Conservation (phyloP, 2,888 invertebrate genomes). For the Thymelicus acteon region DNA sequence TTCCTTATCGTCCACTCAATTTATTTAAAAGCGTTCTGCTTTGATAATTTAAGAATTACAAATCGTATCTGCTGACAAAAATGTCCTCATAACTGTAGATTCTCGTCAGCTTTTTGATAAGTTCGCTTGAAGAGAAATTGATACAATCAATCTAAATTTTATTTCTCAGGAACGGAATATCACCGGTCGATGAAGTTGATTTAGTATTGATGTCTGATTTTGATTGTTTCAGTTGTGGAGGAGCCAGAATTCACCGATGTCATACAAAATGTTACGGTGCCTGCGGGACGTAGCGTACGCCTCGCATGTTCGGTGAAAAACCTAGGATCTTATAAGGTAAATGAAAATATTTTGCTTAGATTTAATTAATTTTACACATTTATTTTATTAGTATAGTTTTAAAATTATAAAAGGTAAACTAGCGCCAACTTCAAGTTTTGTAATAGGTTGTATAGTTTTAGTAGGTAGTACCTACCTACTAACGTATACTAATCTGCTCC, state of each 20-base stretch:
- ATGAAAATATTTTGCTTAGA: not conserved
- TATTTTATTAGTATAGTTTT: no score
- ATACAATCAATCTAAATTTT: constrained; percentile 65
- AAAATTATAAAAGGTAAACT: no score
- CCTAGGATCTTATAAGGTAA: constrained; percentile 95
- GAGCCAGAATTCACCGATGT: constrained; percentile 96
- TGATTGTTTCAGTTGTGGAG: constrained; percentile 88
- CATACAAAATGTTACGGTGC: constrained; percentile 95
- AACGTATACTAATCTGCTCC: no score
- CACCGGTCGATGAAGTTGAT: constrained; percentile 18
- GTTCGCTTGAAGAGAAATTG: constrained; percentile 54
- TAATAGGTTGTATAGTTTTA: no score
- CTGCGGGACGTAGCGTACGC: constrained; percentile 94
- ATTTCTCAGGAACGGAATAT: constrained; percentile 50
- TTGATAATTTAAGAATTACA: constrained; percentile 85
- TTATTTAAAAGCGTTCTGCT: constrained; percentile 85
- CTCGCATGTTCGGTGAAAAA: constrained; percentile 96
- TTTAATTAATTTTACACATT: no score
- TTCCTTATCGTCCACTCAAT: constrained; percentile 85
- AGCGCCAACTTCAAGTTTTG: no score
- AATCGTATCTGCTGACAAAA: constrained; percentile 82
- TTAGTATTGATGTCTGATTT: constrained; percentile 29
- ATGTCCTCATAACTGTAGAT: constrained; percentile 75
- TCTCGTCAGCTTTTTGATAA: constrained; percentile 65
- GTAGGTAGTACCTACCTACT: no score